phyloP scores from a whole-genome alignment of 2,113 vertebrate genomes.

The Porphyrio hochstetteri region DNA sequence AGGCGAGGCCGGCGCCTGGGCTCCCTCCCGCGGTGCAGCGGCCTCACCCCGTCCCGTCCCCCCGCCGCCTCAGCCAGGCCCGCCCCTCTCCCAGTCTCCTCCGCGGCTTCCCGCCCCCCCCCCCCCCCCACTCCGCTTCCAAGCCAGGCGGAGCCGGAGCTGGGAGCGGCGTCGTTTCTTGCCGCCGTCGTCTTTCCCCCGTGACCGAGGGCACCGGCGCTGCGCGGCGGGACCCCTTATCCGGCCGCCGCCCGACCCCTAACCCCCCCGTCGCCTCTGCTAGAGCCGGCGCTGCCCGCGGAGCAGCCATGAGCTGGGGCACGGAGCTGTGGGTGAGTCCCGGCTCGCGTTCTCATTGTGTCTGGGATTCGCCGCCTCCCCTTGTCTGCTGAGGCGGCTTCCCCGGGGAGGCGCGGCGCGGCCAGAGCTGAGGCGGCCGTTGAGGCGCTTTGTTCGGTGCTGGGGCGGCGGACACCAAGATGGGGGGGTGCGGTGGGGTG shows the following conservation, averaged over 20 bases:
- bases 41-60: neutral
- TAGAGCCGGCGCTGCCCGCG: neutral
- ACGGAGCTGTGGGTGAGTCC: conserved; percentile 81
- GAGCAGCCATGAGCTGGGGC: conserved; percentile 81
- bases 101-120: neutral
- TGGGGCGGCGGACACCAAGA: neutral
- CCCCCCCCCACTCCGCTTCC: too few species aligned
- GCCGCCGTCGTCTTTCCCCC: neutral
- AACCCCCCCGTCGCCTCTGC: neutral
- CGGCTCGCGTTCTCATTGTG: conserved; percentile 57
- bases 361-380: neutral
- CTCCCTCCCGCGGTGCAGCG: neutral
- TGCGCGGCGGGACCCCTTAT: neutral
- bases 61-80: neutral
- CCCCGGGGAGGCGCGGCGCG: neutral
- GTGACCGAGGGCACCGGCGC: neutral
- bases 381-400: neutral
- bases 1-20: too few species aligned
- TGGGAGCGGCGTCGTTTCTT: neutral
- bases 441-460: neutral
- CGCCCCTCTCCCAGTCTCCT: conserved; percentile 64
- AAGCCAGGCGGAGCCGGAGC: conserved; percentile 16
- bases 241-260: neutral
- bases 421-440: neutral
- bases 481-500: too few species aligned